Conservation (phyloP, 2,888 invertebrate species). For the Dione juno region DNA sequence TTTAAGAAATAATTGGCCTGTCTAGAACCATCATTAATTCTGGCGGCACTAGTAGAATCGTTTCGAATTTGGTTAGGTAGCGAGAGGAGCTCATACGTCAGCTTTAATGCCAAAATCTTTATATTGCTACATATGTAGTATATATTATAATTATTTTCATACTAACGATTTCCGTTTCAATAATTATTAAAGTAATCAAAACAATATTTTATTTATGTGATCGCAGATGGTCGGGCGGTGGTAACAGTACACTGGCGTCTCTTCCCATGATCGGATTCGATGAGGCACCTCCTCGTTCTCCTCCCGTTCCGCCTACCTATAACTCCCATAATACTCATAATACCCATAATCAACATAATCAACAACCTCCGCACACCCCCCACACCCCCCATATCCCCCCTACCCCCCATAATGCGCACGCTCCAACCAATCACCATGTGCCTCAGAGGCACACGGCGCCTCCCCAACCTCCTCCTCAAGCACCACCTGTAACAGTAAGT, state of each 20-base stretch:
- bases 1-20: too few species aligned
- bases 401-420: slow-evolving; percentile 40
- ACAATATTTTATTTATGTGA: neutral
- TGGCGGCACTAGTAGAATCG: too few species aligned
- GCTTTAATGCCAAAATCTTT: too few species aligned
- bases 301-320: slow-evolving; percentile 49
- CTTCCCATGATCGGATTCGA: slow-evolving; percentile 90
- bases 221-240: slow-evolving; percentile 86
- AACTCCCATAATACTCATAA: slow-evolving; percentile 47
- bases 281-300: slow-evolving; percentile 54
- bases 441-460: slow-evolving; percentile 37
- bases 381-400: slow-evolving; percentile 50
- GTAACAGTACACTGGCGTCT: slow-evolving; percentile 88
- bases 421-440: too few species aligned
- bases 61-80: too few species aligned
- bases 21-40: too few species aligned
- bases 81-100: too few species aligned
- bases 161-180: too few species aligned
- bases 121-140: too few species aligned
- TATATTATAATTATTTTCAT: too few species aligned
- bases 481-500: slow-evolving; percentile 36
- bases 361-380: too few species aligned
- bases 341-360: neutral
- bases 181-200: neutral
- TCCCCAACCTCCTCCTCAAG: slow-evolving; percentile 28